Base-by-base conservation (phyloP, 2,888 invertebrate species). In the Folsomia manolachei region DNA sequence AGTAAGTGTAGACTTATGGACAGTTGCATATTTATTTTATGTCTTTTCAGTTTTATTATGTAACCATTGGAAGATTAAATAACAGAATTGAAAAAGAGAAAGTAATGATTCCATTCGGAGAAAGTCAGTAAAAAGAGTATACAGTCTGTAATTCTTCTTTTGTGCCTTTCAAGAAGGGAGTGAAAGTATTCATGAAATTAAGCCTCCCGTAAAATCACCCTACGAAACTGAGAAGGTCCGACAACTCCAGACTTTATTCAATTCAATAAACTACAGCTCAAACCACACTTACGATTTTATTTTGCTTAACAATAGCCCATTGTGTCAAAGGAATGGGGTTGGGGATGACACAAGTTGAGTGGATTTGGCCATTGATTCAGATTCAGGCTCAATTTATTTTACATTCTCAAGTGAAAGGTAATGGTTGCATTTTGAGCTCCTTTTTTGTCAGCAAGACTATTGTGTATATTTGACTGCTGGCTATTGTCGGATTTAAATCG, bases 371-470 rank as follows among this genome's bases (percentile, higher is more conserved):
- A 56, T 51, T 39, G 39, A 39, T 9, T 56, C 56, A 56, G 21
- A 56, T 56, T n/a, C 56, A 56, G 56, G 19, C 56, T 56, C 7
- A 7, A 56, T 56, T 9, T 4, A 39, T 39, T 56, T 14, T 18
- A 56, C 56, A 56, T 56, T 56, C n/a, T 56, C 56, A 56, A 56
- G 56, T 56, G 56, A 56, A 56, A n/a, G n/a, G n/a, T n/a, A n/a
- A 56, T 56, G 7, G 56, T 4, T 56, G 56, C 56, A 56, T 56
- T n/a, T 56, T 56, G 56, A 56, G 19, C 21, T 19, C 18, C 18
- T 7, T 56, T 56, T 4, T 56, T 19, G 18, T n/a, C 19, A 7
- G n/a, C 4, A 56, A 56, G 4, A 56, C 21, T 21, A 56, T 21
- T 56, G n/a, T 14, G n/a, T 21, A 56, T 19, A 14, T 51, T 11